These are phyloP conservation scores for Dryobota labecula DNA, from an alignment of 2,888 invertebrate species.

Conservation along the genomic window DNA sequence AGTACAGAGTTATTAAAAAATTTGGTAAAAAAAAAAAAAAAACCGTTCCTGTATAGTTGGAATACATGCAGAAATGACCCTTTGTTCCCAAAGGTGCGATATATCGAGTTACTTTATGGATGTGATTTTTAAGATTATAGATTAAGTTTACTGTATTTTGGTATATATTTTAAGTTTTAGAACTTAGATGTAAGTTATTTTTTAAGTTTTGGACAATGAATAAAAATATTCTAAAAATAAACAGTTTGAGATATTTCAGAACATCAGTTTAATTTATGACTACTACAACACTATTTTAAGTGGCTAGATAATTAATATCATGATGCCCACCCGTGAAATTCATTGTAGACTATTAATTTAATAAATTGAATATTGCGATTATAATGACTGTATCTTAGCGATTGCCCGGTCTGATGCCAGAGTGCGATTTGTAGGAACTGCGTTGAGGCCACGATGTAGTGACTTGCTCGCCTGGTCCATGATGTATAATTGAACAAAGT, in stretches of 20 bases:
- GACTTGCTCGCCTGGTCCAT: not conserved
- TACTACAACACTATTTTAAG: conserved; percentile 31
- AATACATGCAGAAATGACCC: too few species aligned
- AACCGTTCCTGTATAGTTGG: too few species aligned
- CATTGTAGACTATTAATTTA: conserved; percentile 47
- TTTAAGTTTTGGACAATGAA: not conserved
- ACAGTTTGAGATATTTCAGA: conserved; percentile 10
- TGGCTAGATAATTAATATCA: conserved; percentile 45
- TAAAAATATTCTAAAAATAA: conserved; percentile 28
- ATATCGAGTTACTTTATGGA: not conserved
- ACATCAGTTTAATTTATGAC: conserved; percentile 8
- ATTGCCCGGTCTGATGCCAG: conserved; percentile 26
- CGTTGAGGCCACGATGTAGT: not conserved
- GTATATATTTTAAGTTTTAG: not conserved
- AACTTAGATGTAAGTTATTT: not conserved
- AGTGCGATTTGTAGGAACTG: conserved; percentile 7
- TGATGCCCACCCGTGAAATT: conserved; percentile 39
- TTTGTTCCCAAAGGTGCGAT: too few species aligned
- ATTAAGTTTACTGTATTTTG: not conserved
- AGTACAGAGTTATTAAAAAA: too few species aligned
- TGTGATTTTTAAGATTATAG: not conserved
- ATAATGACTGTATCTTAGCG: conserved; percentile 22
- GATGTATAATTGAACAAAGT: not conserved
- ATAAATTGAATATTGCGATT: conserved; percentile 35
- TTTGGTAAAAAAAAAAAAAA: too few species aligned